Conservation (phyloP, 2,888 invertebrate species). For the Hydroisotoma schaefferi region DNA sequence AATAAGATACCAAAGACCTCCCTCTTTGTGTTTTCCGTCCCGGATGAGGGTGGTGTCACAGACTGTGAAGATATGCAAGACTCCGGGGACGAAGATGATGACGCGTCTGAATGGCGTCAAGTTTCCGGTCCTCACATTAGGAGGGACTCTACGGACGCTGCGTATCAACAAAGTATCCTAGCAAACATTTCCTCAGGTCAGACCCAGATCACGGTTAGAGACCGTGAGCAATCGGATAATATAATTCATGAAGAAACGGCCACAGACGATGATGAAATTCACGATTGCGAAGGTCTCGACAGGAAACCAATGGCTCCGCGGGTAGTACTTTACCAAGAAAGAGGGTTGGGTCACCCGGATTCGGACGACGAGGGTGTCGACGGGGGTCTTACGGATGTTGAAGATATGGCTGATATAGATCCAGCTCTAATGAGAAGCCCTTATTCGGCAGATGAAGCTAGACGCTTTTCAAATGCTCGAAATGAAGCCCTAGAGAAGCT, state of each 20-base stretch:
- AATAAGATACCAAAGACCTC: neutral
- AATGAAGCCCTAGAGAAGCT: conserved; percentile 36
- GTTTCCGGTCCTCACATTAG: too few species aligned
- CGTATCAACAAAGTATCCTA: conserved; percentile 26
- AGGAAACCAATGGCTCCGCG: conserved; percentile 28
- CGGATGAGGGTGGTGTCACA: conserved; percentile 39
- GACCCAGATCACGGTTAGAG: conserved; percentile 33
- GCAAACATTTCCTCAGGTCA: conserved; percentile 22
- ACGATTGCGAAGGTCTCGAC: conserved; percentile 29
- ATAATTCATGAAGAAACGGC: conserved; percentile 16
- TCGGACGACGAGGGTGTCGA: conserved; percentile 33
- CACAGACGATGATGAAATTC: conserved; percentile 38
- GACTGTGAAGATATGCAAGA: conserved; percentile 51
- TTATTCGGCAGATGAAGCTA: too few species aligned
- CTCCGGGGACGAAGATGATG: conserved; percentile 51
- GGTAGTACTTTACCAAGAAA: conserved; percentile 28
- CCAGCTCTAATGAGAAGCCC: conserved; percentile 5
- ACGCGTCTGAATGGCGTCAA: neutral
- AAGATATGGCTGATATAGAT: conserved; percentile 35
- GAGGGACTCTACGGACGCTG: conserved; percentile 2
- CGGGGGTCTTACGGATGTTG: conserved; percentile 37
- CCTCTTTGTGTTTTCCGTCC: neutral
- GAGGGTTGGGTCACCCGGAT: conserved; percentile 14
- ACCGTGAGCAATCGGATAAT: conserved; percentile 25
- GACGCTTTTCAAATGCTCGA: too few species aligned